phyloP scores from a whole-genome alignment of 2,888 invertebrate genomes.

The Spilosoma lubricipeda region DNA sequence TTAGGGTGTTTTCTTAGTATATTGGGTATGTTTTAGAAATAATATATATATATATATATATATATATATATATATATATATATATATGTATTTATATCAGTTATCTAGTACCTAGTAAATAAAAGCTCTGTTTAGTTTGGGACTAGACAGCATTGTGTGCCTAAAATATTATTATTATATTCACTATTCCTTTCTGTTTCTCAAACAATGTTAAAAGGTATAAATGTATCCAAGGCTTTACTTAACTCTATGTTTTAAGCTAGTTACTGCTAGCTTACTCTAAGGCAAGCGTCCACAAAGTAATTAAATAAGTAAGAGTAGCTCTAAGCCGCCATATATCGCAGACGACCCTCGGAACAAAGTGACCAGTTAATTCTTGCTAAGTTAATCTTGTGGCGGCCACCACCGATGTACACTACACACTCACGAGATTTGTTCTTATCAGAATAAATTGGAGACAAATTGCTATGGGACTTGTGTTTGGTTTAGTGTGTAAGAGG shows the following conservation, averaged over 20 bases:
- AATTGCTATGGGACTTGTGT: constrained; percentile 61
- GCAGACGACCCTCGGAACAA: constrained; percentile 10
- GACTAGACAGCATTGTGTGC: too few species aligned
- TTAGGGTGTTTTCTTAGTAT: too few species aligned
- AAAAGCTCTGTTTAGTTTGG: too few species aligned
- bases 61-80: too few species aligned
- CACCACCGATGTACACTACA: constrained; percentile 17
- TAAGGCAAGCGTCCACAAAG: not conserved
- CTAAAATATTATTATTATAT: not conserved
- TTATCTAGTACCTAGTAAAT: too few species aligned
- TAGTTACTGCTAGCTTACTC: not conserved
- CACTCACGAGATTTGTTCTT: constrained; percentile 64
- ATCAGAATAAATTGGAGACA: constrained; percentile 71
- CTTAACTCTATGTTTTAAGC: not conserved
- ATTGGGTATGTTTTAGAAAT: too few species aligned
- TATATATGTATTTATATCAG: too few species aligned
- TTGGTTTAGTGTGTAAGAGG: constrained; percentile 19
- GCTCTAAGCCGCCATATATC: constrained; percentile 3
- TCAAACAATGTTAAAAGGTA: not conserved
- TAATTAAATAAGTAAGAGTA: constrained; percentile 12
- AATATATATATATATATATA: too few species aligned
- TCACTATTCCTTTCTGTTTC: not conserved
- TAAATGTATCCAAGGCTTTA: not conserved
- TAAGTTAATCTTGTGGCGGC: constrained; percentile 19
- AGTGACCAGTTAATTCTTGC: constrained; percentile 19